Percentiles rank a stretch among this genome's conserved stretches.
These are phyloP conservation scores for Agrilus biguttatus DNA, from an alignment of 2,888 invertebrate species.

Conservation along the genomic window DNA sequence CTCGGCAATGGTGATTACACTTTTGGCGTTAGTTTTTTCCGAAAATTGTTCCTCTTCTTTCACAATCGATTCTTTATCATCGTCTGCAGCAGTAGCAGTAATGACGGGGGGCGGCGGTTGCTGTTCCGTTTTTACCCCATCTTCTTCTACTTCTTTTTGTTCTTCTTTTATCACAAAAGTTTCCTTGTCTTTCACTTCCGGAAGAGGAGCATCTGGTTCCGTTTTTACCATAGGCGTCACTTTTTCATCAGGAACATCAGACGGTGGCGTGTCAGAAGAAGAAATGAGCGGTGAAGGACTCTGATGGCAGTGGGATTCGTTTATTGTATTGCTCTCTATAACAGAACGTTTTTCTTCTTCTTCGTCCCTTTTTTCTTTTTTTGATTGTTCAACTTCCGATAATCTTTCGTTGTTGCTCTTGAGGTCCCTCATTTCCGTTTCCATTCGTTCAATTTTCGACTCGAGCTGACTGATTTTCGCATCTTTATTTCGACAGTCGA, in stretches of 20 bases:
- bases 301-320: too few species aligned
- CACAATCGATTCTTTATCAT: conserved; percentile 1
- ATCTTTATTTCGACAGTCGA: conserved; percentile 23
- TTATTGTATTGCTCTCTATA: neutral
- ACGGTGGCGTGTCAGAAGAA: too few species aligned
- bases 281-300: too few species aligned
- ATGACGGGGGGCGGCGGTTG: too few species aligned
- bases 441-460: conserved; percentile 17
- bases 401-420: conserved; percentile 4
- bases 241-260: too few species aligned
- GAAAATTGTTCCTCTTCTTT: neutral
- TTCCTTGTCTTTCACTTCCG: too few species aligned
- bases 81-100: neutral
- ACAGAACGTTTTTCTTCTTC: neutral
- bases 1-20: conserved; percentile 10
- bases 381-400: neutral
- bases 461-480: conserved; percentile 24
- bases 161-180: neutral
- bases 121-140: too few species aligned
- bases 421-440: conserved; percentile 11
- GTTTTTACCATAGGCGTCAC: too few species aligned
- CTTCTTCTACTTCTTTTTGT: conserved; percentile 2
- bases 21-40: conserved; percentile 2
- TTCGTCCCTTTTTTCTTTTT: neutral
- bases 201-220: too few species aligned